phyloP scores from a whole-genome alignment of 2,797 vertebrate species.

The Enteromius anoplus region DNA sequence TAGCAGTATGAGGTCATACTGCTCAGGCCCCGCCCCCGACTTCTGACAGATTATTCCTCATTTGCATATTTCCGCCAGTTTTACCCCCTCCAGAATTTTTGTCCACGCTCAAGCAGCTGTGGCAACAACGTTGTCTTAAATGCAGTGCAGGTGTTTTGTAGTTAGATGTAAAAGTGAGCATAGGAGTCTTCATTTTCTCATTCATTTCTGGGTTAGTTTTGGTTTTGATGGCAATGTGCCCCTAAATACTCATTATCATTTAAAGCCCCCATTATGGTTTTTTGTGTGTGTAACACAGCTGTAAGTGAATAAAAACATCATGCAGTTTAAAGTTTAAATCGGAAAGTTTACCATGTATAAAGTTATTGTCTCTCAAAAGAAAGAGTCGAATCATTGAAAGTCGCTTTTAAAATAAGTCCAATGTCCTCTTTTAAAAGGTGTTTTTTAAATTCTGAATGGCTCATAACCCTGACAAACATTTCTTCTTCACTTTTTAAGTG shows the following conservation, averaged over 20 bases:
- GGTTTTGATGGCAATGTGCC: not conserved
- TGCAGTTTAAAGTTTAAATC: no score
- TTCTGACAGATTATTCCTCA: not conserved
- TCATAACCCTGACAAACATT: not conserved
- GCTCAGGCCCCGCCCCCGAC: not conserved
- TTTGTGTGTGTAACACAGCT: no score
- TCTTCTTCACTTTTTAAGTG: not conserved
- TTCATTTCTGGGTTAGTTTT: not conserved
- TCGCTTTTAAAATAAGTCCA: no score
- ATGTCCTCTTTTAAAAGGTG: not conserved
- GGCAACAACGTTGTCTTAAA: not conserved
- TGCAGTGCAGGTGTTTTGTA: not conserved
- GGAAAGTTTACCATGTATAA: no score
- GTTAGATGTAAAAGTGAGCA: no score
- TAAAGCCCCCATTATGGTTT: not conserved
- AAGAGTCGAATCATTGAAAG: no score
- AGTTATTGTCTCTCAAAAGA: no score
- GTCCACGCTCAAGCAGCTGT: not conserved
- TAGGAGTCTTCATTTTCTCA: not conserved
- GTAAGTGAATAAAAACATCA: no score
- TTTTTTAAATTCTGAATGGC: not conserved
- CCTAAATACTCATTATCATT: not conserved
- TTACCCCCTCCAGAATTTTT: not conserved
- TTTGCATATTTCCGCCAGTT: not conserved
- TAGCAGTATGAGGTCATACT: not conserved